A percentile compares a stretch with the other conserved stretches of the same genome.
These are phyloP conservation scores for Nematolebias whitei DNA, from an alignment of 2,113 vertebrate species.

Conservation along the genomic window DNA sequence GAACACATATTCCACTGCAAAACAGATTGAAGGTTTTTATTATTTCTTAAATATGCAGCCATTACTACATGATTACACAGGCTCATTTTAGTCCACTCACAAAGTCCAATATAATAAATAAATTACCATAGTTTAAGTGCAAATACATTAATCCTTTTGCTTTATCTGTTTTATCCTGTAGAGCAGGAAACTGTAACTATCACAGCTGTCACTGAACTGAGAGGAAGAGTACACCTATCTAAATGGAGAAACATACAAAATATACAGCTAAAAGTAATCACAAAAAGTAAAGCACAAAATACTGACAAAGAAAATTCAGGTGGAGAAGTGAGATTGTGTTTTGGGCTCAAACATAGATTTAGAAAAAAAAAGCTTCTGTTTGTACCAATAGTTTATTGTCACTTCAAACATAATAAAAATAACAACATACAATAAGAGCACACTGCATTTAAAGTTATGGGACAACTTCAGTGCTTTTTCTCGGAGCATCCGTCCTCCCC, in stretches of 20 bases:
- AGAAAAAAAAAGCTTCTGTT: neutral
- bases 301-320: neutral
- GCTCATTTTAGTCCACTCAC: neutral
- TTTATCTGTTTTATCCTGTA: neutral
- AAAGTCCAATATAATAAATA: neutral
- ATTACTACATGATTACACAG: neutral
- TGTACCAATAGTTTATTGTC: neutral
- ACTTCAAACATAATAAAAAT: constrained; percentile 23
- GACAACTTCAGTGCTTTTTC: constrained; percentile 72
- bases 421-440: constrained; percentile 23
- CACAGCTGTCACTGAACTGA: too few species aligned
- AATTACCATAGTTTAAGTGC: constrained; percentile 13
- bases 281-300: too few species aligned
- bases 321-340: neutral
- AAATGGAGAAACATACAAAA: too few species aligned
- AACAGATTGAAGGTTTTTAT: neutral
- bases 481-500: constrained; percentile 65
- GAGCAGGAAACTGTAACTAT: neutral
- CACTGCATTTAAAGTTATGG: constrained; percentile 53
- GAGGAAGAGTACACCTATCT: too few species aligned
- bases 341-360: neutral
- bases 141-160: neutral
- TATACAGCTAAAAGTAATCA: too few species aligned
- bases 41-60: neutral
- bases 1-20: too few species aligned